Base-by-base conservation (phyloP, 2,113 vertebrate species). In the Porphyrio hochstetteri region DNA sequence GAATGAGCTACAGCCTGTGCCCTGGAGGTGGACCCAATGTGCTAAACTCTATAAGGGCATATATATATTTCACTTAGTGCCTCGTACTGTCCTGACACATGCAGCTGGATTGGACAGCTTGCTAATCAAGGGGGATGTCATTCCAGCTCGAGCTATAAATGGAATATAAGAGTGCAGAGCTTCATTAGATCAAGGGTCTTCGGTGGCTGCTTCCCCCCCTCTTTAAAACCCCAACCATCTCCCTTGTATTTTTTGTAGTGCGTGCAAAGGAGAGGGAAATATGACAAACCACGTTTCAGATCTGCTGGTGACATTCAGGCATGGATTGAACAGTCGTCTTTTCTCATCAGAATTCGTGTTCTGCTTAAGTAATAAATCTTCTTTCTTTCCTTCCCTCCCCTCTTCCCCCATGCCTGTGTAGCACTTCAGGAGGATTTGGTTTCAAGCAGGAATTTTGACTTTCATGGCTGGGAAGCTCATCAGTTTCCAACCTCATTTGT, bases 1-100 rank as follows among this genome's bases (percentile, higher is more conserved):
- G 69, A 96, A 97, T 96, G 98, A 98, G 97, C 97, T 95, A 96
- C 96, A 97, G 97, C 97, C 97, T 96, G 97, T 91, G 97, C 96
- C 96, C 97, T 97, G 97, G 98, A 97, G 97, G 97, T 95, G 97
- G 97, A 97, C 97, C 97, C 95, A 7, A 82, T 88, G 95, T 96
- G 93, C 95, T 98, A 95, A 96, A 94, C 82, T 92, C 96, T 97
- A 93, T 97, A 97, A 98, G 98, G 97, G 97, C 97, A 93, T 98
- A 98, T 98, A 98, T 98, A 98, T 98, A 98, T 98, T 98, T 98
- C 98, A 97, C 98, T 98, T 97, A 98, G 97, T 98, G 97, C 97
- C 97, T 98, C 84, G 70, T 75, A 98, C 97, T 97, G 97, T 96
- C 96, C 96, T 96, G 97, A 97, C 95, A 97, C 98, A 97, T 94